Evolutionary conservation across 2,797 vertebrate species (phyloP).

Genomic region (Eospalax fontanierii): DNA sequence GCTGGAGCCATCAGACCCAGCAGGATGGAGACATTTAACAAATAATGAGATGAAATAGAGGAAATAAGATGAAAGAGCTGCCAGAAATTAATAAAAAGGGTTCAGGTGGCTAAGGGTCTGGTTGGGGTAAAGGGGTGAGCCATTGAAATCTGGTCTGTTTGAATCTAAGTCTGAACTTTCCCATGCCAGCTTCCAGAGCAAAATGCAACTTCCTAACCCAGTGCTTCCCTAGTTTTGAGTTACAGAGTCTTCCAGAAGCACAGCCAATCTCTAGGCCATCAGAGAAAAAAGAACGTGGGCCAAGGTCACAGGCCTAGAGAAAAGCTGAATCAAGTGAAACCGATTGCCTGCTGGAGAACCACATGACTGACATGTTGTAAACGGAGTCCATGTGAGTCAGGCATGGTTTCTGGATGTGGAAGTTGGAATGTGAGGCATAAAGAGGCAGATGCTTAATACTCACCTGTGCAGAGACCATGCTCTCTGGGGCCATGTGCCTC

Average conservation of each 20-base stretch:
- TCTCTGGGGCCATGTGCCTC: accelerated
- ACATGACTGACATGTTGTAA: background rate
- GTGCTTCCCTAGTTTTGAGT: background rate
- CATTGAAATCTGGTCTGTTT: background rate
- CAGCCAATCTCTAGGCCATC: background rate
- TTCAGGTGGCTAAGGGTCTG: background rate
- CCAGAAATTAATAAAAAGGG: background rate
- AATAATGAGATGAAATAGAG: background rate
- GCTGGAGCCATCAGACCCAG: background rate
- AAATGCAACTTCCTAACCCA: background rate
- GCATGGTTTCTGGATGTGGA: background rate
- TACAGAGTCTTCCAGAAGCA: background rate
- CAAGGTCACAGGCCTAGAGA: no score
- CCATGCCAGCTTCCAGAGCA: background rate
- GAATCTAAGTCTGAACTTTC: background rate
- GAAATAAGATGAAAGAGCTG: background rate
- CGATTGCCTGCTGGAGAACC: no score
- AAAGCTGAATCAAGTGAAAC: background rate
- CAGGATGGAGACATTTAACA: background rate
- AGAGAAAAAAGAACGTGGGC: background rate
- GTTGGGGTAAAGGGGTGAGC: background rate
- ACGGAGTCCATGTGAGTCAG: background rate
- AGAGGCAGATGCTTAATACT: background rate
- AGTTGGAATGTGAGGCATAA: background rate
- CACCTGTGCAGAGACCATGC: accelerated